Evolutionary conservation across 2,113 vertebrate species (phyloP).

Genomic region (Perognathus longimembris): DNA sequence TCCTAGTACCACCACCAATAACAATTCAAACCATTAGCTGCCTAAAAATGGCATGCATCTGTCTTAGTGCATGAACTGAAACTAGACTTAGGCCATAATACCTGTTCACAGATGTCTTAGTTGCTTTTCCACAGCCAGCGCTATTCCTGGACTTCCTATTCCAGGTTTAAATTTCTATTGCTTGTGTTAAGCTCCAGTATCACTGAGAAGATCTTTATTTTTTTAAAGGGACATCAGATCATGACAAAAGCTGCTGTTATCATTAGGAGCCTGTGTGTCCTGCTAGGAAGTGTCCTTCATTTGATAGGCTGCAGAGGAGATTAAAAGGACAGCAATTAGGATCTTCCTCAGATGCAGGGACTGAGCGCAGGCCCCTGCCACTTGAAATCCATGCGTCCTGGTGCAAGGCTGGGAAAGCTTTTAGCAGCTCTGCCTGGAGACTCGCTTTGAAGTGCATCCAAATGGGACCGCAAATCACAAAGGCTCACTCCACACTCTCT

Average conservation of each 20-base stretch:
- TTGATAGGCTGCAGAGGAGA: slow-evolving; percentile 46
- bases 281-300: slow-evolving; percentile 60
- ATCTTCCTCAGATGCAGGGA: slow-evolving; percentile 32
- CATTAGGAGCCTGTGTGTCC: background rate
- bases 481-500: background rate
- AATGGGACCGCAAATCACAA: slow-evolving; percentile 6
- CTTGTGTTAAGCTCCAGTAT: background rate
- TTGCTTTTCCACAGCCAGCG: background rate
- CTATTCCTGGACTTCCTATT: background rate
- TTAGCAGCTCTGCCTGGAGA: slow-evolving; percentile 40
- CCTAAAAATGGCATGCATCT: background rate
- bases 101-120: background rate
- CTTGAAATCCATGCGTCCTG: slow-evolving; percentile 6
- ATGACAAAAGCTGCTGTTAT: slow-evolving; percentile 48
- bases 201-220: background rate
- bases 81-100: background rate
- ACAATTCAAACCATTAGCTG: background rate
- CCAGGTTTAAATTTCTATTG: background rate
- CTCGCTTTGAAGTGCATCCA: slow-evolving; percentile 71
- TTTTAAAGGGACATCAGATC: slow-evolving; percentile 47
- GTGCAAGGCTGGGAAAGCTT: background rate
- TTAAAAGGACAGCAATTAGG: slow-evolving; percentile 57
- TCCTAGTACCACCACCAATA: no score
- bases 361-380: background rate
- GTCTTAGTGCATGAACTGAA: background rate